phyloP scores from a whole-genome alignment of 2,797 vertebrate genomes.

The Pantherophis alleghaniensis region DNA sequence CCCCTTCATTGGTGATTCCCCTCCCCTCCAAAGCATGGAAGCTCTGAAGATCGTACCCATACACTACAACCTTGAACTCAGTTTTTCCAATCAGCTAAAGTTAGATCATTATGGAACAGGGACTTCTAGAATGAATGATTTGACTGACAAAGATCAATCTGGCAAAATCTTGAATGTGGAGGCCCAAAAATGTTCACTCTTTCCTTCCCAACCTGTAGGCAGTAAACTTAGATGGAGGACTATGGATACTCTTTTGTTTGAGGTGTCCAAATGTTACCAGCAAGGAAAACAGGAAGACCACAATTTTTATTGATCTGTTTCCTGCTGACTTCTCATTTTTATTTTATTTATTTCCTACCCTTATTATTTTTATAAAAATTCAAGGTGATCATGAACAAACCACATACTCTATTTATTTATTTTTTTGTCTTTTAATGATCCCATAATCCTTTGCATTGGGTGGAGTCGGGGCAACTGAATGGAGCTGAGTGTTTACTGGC shows the following conservation, averaged over 20 bases:
- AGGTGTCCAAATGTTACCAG: background rate
- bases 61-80: background rate
- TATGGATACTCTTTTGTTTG: background rate
- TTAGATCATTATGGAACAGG: background rate
- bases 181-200: background rate
- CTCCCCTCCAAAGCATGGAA: background rate
- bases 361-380: background rate
- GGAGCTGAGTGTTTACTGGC: no score
- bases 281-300: background rate
- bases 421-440: no score
- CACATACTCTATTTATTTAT: background rate
- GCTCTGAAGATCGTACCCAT: background rate
- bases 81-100: background rate
- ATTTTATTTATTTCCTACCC: background rate
- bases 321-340: background rate
- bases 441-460: no score
- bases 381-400: background rate
- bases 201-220: background rate
- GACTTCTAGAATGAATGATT: background rate
- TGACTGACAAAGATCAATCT: background rate
- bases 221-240: background rate
- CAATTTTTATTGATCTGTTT: background rate
- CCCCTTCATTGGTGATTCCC: background rate
- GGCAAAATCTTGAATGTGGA: background rate
- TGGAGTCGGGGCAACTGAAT: no score